Base-by-base conservation (phyloP, 1,140 invertebrate species). In the Agrypnia vestita region DNA sequence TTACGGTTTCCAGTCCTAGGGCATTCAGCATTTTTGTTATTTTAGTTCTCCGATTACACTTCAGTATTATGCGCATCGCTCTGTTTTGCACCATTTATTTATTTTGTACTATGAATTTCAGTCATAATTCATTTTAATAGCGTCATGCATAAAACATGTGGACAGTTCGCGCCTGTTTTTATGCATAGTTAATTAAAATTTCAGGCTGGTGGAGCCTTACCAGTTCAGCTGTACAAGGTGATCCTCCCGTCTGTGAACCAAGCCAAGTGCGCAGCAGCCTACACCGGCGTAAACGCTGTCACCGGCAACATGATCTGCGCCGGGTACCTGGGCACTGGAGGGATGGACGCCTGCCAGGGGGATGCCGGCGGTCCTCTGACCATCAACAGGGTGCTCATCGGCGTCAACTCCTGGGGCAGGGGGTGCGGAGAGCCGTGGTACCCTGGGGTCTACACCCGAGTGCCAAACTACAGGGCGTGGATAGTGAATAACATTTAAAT, bases 261-360 rank as follows among this genome's bases (percentile, higher is more conserved):
- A 3, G 9, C 59, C 0, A 46, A 44, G 1, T 91, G 90, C 76
- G 78, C 80, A 10, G 25, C 80, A 1, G 80, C 86, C 17, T 85
- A 87, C 17, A 46, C 78, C 55, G 47, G 25, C 0, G 17, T 84
- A 0, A 84, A 84, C 4, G 12, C 77, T 3, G 89, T 96, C 47
- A 91, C 91, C 0, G 85, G 91, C 8, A 92, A 91, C 12, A 94
- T 95, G 92, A 85, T 95, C 17, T 96, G 95, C 84, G 94, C 94
- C 62, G 94, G 94, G 11, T 46, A 44, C 17, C 10, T 78, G 12
- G 87, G 88, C 35, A 71, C 85, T 7, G 87, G 86, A 10, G 87
- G 87, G 0, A 84, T 86, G 0, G 88, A 89, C 55, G 89, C 88
- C 1, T 92, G 91, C 75, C 89, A 89, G 74, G 91, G 91, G 0